Conservation (phyloP, 1,140 invertebrate genomes). For the Camponotus pennsylvanicus region DNA sequence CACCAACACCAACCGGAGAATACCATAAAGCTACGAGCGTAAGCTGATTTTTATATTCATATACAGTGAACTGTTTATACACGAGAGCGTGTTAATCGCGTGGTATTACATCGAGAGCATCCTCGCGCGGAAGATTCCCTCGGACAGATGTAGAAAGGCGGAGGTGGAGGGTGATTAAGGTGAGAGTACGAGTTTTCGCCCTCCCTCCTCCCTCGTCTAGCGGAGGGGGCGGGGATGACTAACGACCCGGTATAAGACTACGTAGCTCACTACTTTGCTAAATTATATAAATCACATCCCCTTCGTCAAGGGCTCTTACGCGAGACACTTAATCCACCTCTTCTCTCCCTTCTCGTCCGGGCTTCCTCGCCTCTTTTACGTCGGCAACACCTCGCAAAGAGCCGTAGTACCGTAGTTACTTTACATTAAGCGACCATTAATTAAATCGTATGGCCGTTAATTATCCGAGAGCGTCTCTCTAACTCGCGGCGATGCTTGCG, state of each 20-base stretch:
- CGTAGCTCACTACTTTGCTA: constrained; percentile 82
- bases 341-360: constrained; percentile 17
- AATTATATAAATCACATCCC: constrained; percentile 84
- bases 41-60: not conserved
- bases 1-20: not conserved
- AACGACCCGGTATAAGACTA: constrained; percentile 77
- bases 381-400: constrained; percentile 68
- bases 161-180: constrained; percentile 54
- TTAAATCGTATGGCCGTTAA: constrained; percentile 78
- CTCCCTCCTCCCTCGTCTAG: not conserved
- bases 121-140: constrained; percentile 38
- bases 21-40: not conserved
- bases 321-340: constrained; percentile 78
- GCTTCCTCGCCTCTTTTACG: constrained; percentile 24
- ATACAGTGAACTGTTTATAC: too few species aligned
- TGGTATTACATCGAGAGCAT: not conserved
- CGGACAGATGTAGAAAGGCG: constrained; percentile 59
- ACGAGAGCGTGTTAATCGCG: not conserved
- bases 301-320: constrained; percentile 80
- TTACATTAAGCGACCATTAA: constrained; percentile 81
- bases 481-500: constrained; percentile 65
- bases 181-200: constrained; percentile 25
- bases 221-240: constrained; percentile 48
- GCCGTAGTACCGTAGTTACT: constrained; percentile 75
- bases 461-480: constrained; percentile 76